A percentile compares a stretch with the other conserved stretches of the same genome.
Evolutionary conservation across 1,140 invertebrate genomes (phyloP).

Genomic region (Liolophura sinensis): DNA sequence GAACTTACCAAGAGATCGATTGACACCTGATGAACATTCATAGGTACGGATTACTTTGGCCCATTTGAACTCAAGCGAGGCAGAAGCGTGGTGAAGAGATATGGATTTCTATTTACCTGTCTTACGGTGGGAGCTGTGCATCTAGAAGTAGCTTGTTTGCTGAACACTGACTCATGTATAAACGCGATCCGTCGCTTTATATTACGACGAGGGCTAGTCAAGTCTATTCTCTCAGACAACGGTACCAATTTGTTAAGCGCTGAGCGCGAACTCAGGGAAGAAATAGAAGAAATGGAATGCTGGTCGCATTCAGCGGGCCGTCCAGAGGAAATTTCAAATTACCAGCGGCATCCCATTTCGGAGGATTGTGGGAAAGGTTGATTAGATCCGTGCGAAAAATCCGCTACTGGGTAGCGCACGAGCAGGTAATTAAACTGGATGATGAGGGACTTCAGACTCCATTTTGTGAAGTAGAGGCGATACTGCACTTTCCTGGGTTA

Average conservation of each 20-base stretch:
- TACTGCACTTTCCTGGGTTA: constrained; percentile 17
- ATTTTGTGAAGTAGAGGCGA: constrained; percentile 27
- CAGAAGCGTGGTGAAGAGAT: too few species aligned
- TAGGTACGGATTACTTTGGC: too few species aligned
- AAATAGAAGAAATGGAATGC: constrained; percentile 26
- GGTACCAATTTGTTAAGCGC: constrained; percentile 29
- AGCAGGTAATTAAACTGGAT: constrained; percentile 11
- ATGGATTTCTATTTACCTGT: constrained; percentile 21
- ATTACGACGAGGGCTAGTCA: too few species aligned
- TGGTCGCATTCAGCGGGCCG: constrained; percentile 4
- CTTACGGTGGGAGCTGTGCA: constrained; percentile 12
- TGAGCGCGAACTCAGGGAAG: constrained; percentile 26
- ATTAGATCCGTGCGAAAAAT: constrained; percentile 45
- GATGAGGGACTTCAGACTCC: constrained; percentile 23
- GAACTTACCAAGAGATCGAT: too few species aligned
- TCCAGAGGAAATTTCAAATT: constrained; percentile 49
- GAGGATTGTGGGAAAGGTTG: constrained; percentile 52
- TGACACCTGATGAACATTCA: too few species aligned
- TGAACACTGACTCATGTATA: constrained; percentile 21
- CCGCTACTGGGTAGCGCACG: constrained; percentile 17
- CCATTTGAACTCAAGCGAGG: too few species aligned
- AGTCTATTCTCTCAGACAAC: too few species aligned
- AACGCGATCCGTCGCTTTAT: constrained; percentile 21
- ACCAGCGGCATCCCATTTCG: constrained; percentile 49
- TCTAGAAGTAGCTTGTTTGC: constrained; percentile 19